Conservation (phyloP, 2,113 vertebrate species). For the Hirundichthys speculiger region DNA sequence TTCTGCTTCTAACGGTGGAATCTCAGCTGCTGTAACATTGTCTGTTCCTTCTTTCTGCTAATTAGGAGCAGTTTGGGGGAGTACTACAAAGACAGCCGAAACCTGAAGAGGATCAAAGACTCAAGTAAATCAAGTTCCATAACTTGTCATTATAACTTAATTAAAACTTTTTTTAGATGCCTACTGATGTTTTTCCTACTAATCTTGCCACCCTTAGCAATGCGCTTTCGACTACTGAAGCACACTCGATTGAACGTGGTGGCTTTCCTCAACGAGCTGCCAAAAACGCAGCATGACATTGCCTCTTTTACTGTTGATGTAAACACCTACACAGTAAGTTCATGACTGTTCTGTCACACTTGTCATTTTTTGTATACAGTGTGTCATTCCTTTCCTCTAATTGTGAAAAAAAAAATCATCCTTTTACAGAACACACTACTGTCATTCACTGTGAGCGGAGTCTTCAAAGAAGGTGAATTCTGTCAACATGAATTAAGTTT, state of each 20-base stretch:
- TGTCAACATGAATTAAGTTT: background rate
- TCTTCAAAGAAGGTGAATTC: slow-evolving; percentile 89
- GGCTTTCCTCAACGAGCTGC: slow-evolving; percentile 90
- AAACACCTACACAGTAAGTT: slow-evolving; percentile 85
- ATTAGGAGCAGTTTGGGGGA: slow-evolving; percentile 85
- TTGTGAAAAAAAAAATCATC: background rate
- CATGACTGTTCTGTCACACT: background rate
- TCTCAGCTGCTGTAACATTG: background rate
- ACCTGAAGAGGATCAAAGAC: slow-evolving; percentile 89
- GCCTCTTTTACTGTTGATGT: slow-evolving; percentile 89
- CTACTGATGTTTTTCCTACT: background rate
- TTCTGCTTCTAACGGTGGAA: background rate
- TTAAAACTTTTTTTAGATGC: background rate
- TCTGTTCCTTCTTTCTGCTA: background rate
- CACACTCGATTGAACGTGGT: slow-evolving; percentile 89
- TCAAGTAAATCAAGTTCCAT: slow-evolving; percentile 79
- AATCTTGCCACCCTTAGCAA: slow-evolving; percentile 64
- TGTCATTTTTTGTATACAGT: background rate
- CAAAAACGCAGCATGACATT: slow-evolving; percentile 89
- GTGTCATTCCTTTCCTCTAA: slow-evolving; percentile 2
- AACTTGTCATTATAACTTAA: background rate
- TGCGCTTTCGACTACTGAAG: slow-evolving; percentile 86
- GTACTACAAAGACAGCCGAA: slow-evolving; percentile 88
- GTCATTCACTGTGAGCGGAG: slow-evolving; percentile 88
- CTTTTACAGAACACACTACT: slow-evolving; percentile 84